Percentiles rank a stretch among this genome's conserved stretches.
phyloP scores from a whole-genome alignment of 2,888 invertebrate species.

The Phrixothrix hirtus region DNA sequence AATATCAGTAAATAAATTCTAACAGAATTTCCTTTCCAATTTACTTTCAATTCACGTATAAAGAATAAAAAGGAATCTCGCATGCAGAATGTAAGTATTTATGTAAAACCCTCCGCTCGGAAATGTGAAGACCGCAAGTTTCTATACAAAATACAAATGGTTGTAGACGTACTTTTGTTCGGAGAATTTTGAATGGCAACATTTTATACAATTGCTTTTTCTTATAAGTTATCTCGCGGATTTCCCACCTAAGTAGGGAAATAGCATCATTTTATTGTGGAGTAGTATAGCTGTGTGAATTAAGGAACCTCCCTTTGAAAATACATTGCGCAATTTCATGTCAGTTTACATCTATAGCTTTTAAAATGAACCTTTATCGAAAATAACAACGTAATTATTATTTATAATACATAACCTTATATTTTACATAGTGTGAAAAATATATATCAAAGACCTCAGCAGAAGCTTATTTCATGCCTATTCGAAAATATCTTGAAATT shows the following conservation, averaged over 20 bases:
- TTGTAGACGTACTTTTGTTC: constrained; percentile 30
- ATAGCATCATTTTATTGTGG: not conserved
- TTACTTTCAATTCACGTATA: constrained; percentile 42
- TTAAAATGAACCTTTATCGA: too few relatives aligned
- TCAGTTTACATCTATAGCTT: too few relatives aligned
- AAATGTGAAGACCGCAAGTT: constrained; percentile 36
- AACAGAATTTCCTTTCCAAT: constrained; percentile 39
- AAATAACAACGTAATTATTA: too few relatives aligned
- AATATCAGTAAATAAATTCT: constrained; percentile 34
- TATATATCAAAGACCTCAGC: too few relatives aligned
- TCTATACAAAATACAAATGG: constrained; percentile 37
- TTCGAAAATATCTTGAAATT: too few relatives aligned
- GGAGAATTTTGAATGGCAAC: constrained; percentile 27
- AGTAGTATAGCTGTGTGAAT: too few relatives aligned
- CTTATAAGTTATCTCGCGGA: constrained; percentile 19
- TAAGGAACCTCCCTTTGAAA: too few relatives aligned
- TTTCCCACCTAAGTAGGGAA: constrained; percentile 4
- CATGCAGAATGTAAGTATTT: constrained; percentile 42
- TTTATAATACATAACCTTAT: too few relatives aligned
- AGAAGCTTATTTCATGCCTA: too few relatives aligned
- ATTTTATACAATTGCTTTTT: constrained; percentile 28
- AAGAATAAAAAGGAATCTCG: constrained; percentile 43
- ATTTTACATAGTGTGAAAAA: too few relatives aligned
- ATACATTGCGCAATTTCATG: too few relatives aligned
- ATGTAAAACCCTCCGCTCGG: constrained; percentile 41